Base-by-base conservation (phyloP, 2,113 vertebrate species). In the Bubo bubo region DNA sequence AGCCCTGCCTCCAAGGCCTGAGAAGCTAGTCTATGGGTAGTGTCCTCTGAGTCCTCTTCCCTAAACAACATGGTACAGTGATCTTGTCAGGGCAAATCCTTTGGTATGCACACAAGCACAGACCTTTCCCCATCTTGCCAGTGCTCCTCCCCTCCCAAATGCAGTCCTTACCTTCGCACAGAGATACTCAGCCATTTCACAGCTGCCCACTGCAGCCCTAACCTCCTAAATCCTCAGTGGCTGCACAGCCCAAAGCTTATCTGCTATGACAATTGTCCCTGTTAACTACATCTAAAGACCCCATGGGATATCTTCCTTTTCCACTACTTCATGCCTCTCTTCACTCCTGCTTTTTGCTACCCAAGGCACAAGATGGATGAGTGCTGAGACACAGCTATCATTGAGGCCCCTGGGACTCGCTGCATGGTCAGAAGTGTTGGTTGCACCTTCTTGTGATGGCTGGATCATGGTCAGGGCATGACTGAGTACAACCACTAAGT, bases 341-440 rank as follows among this genome's bases (percentile, higher is more conserved):
- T 50, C 43, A 35, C 11, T 32, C 43, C 59, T n/a, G 9, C 26
- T 43, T 66, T 58, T 58, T 81, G 20, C 77, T 81, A 19, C 18
- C 32, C 9, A 8, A 27, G 32, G 43, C 26, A 32, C 32, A 41
- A 50, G 13, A 49, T 8, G 11, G 26, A 22, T 43, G 7, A 43
- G 14, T 27, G 12, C 13, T 47, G 41, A 72, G 19, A 47, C 12
- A 24, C 14, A 68, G 52, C 20, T 52, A 6, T 50, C 55, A 21
- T 2, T 56, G 50, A 34, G 18, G n/a, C 4, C 6, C 18, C 12
- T 49, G n/a, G n/a, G 15, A 30, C 24, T 30, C 3, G 0, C 8
- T 41, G 20, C 5, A 1, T 1, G 0, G 28, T 56, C 49, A 72
- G 49, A 63, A 56, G 13, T 30, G 12, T 39, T 47, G 18, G 24